A percentile compares a stretch with the other conserved stretches of the same genome.
Conservation (phyloP, 2,797 vertebrate species). For the Siniperca obscura region DNA sequence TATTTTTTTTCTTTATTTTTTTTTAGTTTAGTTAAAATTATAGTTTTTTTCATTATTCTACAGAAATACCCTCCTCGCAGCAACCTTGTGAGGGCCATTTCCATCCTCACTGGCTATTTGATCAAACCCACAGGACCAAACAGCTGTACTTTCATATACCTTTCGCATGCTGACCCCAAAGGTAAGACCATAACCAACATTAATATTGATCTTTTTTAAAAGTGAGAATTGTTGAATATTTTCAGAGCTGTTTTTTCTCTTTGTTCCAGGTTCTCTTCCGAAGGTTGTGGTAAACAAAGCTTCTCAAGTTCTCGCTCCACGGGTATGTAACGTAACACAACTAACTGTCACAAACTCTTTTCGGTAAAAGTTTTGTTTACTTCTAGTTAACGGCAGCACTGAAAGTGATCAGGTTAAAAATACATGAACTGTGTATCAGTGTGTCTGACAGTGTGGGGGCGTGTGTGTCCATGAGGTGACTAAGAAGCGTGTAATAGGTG, state of each 20-base stretch:
- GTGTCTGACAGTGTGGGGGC: constrained; percentile 3
- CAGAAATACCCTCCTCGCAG: constrained; percentile 83
- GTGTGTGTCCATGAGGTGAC: constrained; percentile 28
- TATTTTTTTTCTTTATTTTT: not conserved
- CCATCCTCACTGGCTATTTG: constrained; percentile 87
- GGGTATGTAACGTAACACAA: constrained; percentile 70
- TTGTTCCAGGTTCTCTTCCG: constrained; percentile 85
- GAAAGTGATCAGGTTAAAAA: not conserved
- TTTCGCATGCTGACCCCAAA: constrained; percentile 90
- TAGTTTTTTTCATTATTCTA: not conserved
- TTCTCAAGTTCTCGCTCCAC: constrained; percentile 84
- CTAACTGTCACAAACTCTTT: not conserved
- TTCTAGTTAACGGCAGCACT: not conserved
- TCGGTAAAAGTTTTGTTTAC: constrained; percentile 7
- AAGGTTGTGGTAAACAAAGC: constrained; percentile 89
- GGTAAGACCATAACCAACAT: constrained; percentile 72
- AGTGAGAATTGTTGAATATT: not conserved
- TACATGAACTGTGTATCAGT: not conserved
- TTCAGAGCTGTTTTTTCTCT: not conserved
- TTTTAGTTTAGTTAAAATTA: not conserved
- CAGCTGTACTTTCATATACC: constrained; percentile 87
- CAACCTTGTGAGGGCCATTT: constrained; percentile 85
- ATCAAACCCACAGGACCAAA: constrained; percentile 83
- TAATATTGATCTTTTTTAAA: not conserved
- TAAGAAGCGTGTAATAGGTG: constrained; percentile 20